Evolutionary conservation across 2,888 invertebrate genomes (phyloP).

Genomic region (Lasioglossum vierecki): DNA sequence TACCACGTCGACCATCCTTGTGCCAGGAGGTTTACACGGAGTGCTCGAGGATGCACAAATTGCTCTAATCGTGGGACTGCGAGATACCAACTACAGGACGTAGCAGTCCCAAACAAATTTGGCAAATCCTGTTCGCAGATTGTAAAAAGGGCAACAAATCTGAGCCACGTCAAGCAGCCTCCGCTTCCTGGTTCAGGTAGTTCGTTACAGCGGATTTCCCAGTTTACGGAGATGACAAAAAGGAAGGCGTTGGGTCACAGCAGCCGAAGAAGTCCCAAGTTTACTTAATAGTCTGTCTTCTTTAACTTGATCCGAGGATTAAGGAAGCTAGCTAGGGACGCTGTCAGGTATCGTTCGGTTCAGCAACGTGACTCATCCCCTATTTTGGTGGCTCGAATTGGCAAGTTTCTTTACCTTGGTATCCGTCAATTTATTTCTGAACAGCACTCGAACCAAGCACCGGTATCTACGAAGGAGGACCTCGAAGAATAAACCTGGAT

Average conservation of each 20-base stretch:
- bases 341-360: neutral
- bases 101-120: neutral
- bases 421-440: slow-evolving; percentile 10
- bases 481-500: neutral
- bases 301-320: neutral
- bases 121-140: neutral
- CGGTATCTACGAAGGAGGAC: neutral
- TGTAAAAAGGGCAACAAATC: neutral
- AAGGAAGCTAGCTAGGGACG: neutral
- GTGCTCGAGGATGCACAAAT: neutral
- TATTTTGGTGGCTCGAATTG: slow-evolving; percentile 24
- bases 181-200: neutral
- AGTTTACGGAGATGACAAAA: neutral
- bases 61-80: neutral
- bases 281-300: neutral
- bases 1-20: neutral
- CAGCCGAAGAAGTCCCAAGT: neutral
- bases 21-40: neutral
- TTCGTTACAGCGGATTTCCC: neutral
- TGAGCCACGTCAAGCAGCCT: neutral
- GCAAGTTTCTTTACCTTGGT: neutral
- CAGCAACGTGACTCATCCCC: neutral
- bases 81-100: neutral
- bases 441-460: neutral
- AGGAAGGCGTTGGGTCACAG: neutral